Conservation (phyloP, 2,797 vertebrate genomes). For the Botia kubotai region DNA sequence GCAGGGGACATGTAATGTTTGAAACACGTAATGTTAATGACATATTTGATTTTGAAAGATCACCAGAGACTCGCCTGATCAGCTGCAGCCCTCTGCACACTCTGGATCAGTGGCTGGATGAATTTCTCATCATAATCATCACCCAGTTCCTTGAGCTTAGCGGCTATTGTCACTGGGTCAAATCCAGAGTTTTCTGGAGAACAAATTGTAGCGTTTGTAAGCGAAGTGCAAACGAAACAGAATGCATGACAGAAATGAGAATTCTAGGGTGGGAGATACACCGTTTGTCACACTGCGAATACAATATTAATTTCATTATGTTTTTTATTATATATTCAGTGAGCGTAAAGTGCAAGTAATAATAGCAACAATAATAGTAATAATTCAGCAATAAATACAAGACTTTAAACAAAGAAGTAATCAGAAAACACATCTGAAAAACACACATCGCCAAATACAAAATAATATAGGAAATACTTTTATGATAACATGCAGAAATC, state of each 20-base stretch:
- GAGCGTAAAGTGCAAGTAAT: no score
- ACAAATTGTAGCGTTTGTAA: neutral
- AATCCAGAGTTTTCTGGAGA: conserved; percentile 26
- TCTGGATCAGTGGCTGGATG: conserved; percentile 54
- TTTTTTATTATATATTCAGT: no score
- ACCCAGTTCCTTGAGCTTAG: conserved; percentile 53
- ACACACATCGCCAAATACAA: no score
- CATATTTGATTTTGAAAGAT: neutral
- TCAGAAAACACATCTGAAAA: no score
- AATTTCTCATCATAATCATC: conserved; percentile 61
- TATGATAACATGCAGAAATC: neutral
- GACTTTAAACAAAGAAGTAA: no score
- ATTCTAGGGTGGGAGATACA: no score
- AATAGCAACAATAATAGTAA: no score
- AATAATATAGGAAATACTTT: neutral
- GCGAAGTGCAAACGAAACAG: neutral
- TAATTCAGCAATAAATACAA: no score
- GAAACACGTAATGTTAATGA: neutral
- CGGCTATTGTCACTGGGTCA: conserved; percentile 50
- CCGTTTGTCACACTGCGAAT: no score
- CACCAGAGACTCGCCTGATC: conserved; percentile 43
- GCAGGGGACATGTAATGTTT: neutral
- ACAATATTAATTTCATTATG: no score
- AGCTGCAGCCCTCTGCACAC: conserved; percentile 34
- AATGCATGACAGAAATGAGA: neutral